Evolutionary conservation across 2,797 vertebrate species (phyloP), one percentile per base, ranked within the genome.

Genomic region (Falco naumanni): DNA sequence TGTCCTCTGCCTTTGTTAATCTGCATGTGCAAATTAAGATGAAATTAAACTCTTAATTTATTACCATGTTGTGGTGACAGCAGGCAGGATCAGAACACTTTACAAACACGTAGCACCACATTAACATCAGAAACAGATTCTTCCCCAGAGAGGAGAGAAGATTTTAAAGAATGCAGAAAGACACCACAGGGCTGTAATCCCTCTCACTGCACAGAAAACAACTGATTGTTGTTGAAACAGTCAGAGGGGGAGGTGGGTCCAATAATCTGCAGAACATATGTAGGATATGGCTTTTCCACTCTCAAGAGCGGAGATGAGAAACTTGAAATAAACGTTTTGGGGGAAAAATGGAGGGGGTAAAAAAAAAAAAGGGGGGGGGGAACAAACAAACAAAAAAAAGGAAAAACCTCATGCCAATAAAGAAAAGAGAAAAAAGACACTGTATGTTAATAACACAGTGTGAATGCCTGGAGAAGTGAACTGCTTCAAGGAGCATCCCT

Each of bases 101-200:
- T 72, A 83, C n/a, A 77, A 88, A 87, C 75, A 75, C 41, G 3
- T 66, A 89, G 33, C 88, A 95, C 80, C 60, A 87, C 86, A 95
- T 97, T 92, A 96, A 84, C 90, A 87, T 96, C 79, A 93, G 90
- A 97, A 96, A 88, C 76, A 74, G 79, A 96, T 94, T 87, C 91
- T 93, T 87, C 84, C 86, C 71, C 50, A 59, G 84, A 74, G 86
- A 90, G 57, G 14, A 75, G 70, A 80, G 51, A 94, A 95, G 80
- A 93, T 59, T 86, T 93, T 96, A 41, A 95, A 80, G 84, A 87
- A 95, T 93, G 91, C 65, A 68, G 61, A 76, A 91, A 66, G 86
- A 96, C 70, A 84, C 95, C 80, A 84, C 90, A 95, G 90, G 59
- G 68, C 77, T 94, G 66, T 90, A 74, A 76, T 95, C 76, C 82